Evolutionary conservation across 2,113 vertebrate genomes (phyloP).

Genomic region (Zosterops japonicus): DNA sequence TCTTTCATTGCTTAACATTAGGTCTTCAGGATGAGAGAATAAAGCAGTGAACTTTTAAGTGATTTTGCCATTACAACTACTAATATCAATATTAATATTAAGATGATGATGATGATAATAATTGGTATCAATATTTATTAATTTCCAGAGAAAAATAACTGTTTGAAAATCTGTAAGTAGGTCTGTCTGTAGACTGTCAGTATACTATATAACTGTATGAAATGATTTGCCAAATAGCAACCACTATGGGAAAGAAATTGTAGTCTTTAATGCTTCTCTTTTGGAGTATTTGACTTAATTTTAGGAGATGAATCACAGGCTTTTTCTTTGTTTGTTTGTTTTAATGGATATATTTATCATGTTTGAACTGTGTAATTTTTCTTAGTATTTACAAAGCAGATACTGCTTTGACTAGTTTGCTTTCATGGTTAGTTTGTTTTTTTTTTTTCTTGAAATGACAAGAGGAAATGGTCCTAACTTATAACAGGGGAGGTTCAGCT

Average conservation of each 20-base stretch:
- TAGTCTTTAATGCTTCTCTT: fast-evolving
- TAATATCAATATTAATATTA: not conserved
- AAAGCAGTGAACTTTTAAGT: not conserved
- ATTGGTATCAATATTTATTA: not conserved
- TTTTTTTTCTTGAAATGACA: not conserved
- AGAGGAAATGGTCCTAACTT: not conserved
- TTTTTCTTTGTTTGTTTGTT: not conserved
- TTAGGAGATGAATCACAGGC: not conserved
- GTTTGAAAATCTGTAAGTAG: not conserved
- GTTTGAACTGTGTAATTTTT: not conserved
- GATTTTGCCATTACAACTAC: not conserved
- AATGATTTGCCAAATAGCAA: not conserved
- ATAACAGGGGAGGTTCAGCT: not conserved
- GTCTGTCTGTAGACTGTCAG: not conserved
- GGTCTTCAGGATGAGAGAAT: not conserved
- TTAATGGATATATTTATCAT: not conserved
- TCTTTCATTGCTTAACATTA: not conserved
- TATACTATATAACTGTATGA: not conserved
- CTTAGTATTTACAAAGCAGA: not conserved
- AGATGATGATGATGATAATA: not conserved
- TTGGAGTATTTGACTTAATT: fast-evolving
- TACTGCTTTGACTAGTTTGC: not conserved
- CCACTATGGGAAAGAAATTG: fast-evolving
- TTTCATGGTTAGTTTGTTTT: not conserved
- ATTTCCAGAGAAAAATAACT: not conserved